Evolutionary conservation across 2,113 vertebrate species (phyloP).

Genomic region (Acrocephalus kingi): DNA sequence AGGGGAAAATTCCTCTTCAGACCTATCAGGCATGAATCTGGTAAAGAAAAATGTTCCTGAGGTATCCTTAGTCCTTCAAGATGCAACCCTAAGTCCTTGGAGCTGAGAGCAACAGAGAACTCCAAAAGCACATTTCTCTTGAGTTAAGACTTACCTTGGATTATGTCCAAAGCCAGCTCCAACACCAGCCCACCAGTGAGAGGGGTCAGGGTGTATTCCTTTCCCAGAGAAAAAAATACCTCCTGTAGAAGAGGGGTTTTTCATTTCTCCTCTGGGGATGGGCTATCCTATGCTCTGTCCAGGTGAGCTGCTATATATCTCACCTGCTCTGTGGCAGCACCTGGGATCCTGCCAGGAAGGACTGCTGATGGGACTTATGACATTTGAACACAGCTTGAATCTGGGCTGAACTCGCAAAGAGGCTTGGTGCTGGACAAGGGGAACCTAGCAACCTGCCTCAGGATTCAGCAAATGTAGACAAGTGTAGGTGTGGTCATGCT

Average conservation of each 20-base stretch:
- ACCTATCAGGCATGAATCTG: neutral
- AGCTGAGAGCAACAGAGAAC: neutral
- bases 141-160: neutral
- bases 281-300: neutral
- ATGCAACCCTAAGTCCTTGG: neutral
- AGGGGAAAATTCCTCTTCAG: neutral
- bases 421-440: neutral
- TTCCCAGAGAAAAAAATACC: neutral
- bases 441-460: neutral
- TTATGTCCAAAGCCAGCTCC: neutral
- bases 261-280: neutral
- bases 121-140: neutral
- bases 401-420: neutral
- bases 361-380: neutral
- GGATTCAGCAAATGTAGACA: rapidly evolving
- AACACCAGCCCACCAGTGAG: neutral
- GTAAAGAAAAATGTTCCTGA: neutral
- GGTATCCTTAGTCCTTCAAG: neutral
- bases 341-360: neutral
- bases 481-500: neutral
- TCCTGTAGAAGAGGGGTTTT: neutral
- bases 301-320: neutral
- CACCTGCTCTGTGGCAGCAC: neutral
- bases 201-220: neutral
- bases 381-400: neutral